Evolutionary conservation across 2,888 invertebrate species (phyloP).

Genomic region (Phengaris arion): DNA sequence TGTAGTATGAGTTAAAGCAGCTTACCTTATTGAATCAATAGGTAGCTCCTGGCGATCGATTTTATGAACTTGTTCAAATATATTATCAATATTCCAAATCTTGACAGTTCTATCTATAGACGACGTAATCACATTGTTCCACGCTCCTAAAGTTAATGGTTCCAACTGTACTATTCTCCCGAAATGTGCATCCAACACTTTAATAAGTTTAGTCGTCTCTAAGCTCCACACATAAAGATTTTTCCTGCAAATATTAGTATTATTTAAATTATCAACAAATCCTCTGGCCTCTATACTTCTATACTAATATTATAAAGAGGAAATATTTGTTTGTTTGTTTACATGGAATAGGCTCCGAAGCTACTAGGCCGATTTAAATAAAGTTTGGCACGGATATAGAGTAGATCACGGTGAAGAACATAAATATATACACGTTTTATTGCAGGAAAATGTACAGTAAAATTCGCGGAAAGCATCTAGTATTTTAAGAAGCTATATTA

Average conservation of each 20-base stretch:
- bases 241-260: slow-evolving; percentile 79
- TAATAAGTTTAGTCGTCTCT: slow-evolving; percentile 88
- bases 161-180: slow-evolving; percentile 96
- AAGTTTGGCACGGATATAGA: too few relatives aligned
- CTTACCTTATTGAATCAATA: slow-evolving; percentile 92
- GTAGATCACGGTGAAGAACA: too few relatives aligned
- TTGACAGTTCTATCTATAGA: slow-evolving; percentile 98
- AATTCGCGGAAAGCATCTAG: too few relatives aligned
- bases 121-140: slow-evolving; percentile 97
- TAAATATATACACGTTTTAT: too few relatives aligned
- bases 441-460: too few relatives aligned
- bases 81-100: slow-evolving; percentile 99
- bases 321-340: too few relatives aligned
- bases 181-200: slow-evolving; percentile 97
- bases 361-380: too few relatives aligned
- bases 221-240: slow-evolving; percentile 97
- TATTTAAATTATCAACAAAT: too few relatives aligned
- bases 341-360: too few relatives aligned
- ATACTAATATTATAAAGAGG: too few relatives aligned
- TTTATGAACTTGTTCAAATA: slow-evolving; percentile 97
- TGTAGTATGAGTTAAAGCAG: not conserved
- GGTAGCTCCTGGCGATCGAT: slow-evolving; percentile 97
- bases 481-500: too few relatives aligned
- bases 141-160: slow-evolving; percentile 90
- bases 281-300: too few relatives aligned